Evolutionary conservation across 2,888 invertebrate species (phyloP).

Genomic region (Eupithecia inturbata): DNA sequence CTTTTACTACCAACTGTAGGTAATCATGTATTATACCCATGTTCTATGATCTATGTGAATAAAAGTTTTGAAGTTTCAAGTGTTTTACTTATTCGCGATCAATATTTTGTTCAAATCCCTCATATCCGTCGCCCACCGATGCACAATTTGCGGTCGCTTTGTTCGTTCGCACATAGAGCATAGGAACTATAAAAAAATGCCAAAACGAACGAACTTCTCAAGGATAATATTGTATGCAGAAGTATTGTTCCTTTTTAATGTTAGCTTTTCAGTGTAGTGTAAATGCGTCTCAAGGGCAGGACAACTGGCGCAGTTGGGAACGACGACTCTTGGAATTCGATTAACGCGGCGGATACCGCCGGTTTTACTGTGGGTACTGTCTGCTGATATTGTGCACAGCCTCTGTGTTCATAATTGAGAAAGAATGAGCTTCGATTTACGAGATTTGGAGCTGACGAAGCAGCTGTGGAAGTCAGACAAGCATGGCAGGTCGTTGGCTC

Average conservation of each 20-base stretch:
- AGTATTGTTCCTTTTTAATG: background rate
- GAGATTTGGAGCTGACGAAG: background rate
- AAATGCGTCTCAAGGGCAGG: slow-evolving; percentile 11
- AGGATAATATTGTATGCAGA: background rate
- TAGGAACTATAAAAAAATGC: background rate
- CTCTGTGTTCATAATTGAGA: background rate
- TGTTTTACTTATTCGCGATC: background rate
- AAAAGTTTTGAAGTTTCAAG: background rate
- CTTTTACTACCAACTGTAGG: too few relatives aligned
- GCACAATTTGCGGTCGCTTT: background rate
- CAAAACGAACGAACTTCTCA: background rate
- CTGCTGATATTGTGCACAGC: background rate
- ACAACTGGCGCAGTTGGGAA: slow-evolving; percentile 26
- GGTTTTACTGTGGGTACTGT: background rate
- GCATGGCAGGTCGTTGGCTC: background rate
- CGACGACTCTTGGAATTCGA: slow-evolving; percentile 33
- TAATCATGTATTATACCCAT: too few relatives aligned
- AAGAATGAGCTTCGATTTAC: background rate
- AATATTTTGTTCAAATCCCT: too few relatives aligned
- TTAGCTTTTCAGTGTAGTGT: slow-evolving; percentile 23
- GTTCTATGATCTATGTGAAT: too few relatives aligned
- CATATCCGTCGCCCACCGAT: too few relatives aligned
- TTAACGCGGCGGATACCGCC: slow-evolving; percentile 21
- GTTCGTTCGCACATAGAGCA: background rate
- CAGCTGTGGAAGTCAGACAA: background rate